Conservation (phyloP, 2,113 vertebrate genomes). For the Ciconia boyciana region DNA sequence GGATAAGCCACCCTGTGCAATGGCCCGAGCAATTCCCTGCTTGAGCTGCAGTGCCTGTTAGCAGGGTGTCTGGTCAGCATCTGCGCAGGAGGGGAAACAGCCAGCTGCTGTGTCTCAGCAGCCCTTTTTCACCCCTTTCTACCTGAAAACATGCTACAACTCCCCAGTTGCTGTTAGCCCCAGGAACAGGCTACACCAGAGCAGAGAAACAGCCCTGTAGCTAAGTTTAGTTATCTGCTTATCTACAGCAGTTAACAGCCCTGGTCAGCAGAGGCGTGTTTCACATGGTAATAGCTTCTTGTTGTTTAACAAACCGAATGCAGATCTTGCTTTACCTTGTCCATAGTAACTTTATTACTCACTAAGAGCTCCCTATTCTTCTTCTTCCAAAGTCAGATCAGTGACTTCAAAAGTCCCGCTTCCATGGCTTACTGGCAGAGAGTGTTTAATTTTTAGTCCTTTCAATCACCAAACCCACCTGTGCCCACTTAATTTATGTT, state of each 20-base stretch:
- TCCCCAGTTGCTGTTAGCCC: background rate
- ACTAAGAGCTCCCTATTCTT: background rate
- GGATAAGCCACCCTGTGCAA: fast-evolving
- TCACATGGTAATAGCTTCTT: background rate
- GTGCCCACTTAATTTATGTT: background rate
- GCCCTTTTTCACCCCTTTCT: background rate
- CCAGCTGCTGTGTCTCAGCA: background rate
- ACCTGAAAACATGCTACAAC: background rate
- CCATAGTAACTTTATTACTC: background rate
- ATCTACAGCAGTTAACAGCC: background rate
- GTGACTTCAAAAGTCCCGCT: background rate
- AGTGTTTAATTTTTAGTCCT: background rate
- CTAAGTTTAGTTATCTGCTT: background rate
- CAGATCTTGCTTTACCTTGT: background rate
- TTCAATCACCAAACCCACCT: background rate
- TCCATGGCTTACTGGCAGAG: background rate
- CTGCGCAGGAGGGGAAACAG: background rate
- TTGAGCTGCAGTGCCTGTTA: background rate
- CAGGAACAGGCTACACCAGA: background rate
- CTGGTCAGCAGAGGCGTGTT: background rate
- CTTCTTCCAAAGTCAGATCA: background rate
- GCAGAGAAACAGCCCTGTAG: background rate
- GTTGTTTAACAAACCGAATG: background rate
- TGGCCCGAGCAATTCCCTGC: background rate
- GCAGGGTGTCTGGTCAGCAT: background rate